These are phyloP conservation scores for Heterodera filipjevi DNA, from an alignment of 2,888 invertebrate species.

Conservation along the genomic window DNA sequence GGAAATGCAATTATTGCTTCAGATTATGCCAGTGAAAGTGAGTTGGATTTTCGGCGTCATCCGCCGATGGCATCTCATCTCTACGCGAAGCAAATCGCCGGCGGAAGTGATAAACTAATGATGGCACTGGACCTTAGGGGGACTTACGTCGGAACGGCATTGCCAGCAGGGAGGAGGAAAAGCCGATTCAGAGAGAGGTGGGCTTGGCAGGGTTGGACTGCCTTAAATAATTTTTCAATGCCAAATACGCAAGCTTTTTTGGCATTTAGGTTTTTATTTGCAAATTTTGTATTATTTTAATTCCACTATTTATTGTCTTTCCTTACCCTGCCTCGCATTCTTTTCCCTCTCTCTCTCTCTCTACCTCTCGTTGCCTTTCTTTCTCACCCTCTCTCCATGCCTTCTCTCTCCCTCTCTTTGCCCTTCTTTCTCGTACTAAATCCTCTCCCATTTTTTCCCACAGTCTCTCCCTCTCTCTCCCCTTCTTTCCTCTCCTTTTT, in stretches of 20 bases:
- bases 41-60: not conserved
- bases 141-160: not conserved
- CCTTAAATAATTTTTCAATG: too few species aligned
- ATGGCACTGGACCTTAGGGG: conserved; percentile 8
- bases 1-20: not conserved
- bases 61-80: not conserved
- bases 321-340: too few species aligned
- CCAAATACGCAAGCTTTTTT: too few species aligned
- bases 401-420: too few species aligned
- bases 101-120: not conserved
- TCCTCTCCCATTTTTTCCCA: too few species aligned
- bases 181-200: conserved; percentile 13
- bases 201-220: not conserved
- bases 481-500: not conserved
- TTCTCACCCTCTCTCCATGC: too few species aligned
- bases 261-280: too few species aligned
- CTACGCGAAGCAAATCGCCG: not conserved
- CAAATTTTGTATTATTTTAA: too few species aligned
- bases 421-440: too few species aligned
- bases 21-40: conserved; percentile 10
- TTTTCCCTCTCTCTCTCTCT: too few species aligned
- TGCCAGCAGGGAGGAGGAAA: not conserved
- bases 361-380: too few species aligned
- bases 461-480: not conserved
- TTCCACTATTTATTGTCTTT: too few species aligned